A percentile compares a stretch with the other conserved stretches of the same genome.
Evolutionary conservation across 2,888 invertebrate species (phyloP).

Genomic region (Thereva nobilitata): DNA sequence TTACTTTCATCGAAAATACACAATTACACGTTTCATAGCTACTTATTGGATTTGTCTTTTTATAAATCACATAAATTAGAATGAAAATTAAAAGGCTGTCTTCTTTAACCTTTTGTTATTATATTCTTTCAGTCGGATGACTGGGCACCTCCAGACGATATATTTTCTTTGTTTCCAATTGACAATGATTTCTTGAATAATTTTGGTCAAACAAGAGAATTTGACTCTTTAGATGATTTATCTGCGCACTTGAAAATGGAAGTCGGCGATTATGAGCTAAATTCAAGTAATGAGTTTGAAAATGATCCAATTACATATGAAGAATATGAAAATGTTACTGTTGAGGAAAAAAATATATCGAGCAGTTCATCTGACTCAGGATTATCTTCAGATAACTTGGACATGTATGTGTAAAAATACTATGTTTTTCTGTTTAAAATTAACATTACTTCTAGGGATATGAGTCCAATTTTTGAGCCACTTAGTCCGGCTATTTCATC

Average conservation of each 20-base stretch:
- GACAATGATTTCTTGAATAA: slow-evolving; percentile 66
- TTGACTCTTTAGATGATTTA: slow-evolving; percentile 59
- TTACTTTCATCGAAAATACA: too few relatives aligned
- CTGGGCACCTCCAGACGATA: slow-evolving; percentile 64
- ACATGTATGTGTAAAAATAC: slow-evolving; percentile 58
- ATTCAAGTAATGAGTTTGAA: background rate
- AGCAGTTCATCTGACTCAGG: slow-evolving; percentile 68
- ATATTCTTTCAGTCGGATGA: slow-evolving; percentile 56
- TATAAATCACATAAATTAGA: background rate
- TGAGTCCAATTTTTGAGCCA: slow-evolving; percentile 46
- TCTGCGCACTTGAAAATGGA: slow-evolving; percentile 46
- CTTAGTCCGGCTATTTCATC: slow-evolving; percentile 45
- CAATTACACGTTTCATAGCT: too few relatives aligned
- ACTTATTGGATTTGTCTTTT: background rate
- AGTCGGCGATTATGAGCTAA: slow-evolving; percentile 53
- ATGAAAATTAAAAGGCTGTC: background rate
- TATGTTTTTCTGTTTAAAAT: slow-evolving; percentile 24
- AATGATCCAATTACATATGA: slow-evolving; percentile 37
- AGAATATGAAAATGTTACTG: slow-evolving; percentile 54
- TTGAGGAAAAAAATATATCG: slow-evolving; percentile 39
- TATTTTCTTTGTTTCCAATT: slow-evolving; percentile 70
- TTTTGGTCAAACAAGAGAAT: slow-evolving; percentile 58
- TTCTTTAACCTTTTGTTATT: background rate
- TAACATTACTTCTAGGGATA: slow-evolving; percentile 42
- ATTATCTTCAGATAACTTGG: slow-evolving; percentile 66